Evolutionary conservation across 2,888 invertebrate genomes (phyloP), one percentile per base, ranked within the genome.

Genomic region (Caenorhabditis becei): DNA sequence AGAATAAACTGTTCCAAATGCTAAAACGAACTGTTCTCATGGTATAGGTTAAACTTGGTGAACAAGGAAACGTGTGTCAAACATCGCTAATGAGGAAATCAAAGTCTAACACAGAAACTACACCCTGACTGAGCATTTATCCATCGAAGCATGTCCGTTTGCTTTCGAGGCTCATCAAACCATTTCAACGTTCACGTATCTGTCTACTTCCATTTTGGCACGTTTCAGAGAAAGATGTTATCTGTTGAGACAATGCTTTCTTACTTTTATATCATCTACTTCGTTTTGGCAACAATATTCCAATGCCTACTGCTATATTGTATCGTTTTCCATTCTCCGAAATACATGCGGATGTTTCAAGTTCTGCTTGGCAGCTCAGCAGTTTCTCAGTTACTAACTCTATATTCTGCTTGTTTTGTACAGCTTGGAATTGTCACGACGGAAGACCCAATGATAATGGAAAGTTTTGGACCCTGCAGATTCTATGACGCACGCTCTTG

Each of bases 141-240:
- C 14, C 14, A 41, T 41, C 14, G 10, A 41, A 41, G 41, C 41
- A 14, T 11, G 14, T 14, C 2, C 2, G 14, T 11, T 14, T 14
- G 14, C 14, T 14, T 41, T 41, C 41, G 14, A 11, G 14, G 41
- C 14, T 41, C 41, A 41, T 14, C 14, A 11, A 14, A 7, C 41
- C 41, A 11, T 2, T 11, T 54, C 37, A 35, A 16, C 18, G 51
- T 20, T 66, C 18, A 4, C 3, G 11, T 14, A 51, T 16, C 32
- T 28, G 41, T 65, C 18, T 41, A 32, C 32, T 65, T 53, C 16
- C 53, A 53, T 37, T 37, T n/a, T 18, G 32, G 14, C 41, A 7
- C 5, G 4, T 32, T 4, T 32, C 32, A 32, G 10, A 32, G 32
- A 28, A 41, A 49, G n/a, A 32, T 23, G 58, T 14, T 44, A n/a